Percentiles rank a stretch among this genome's conserved stretches.
These are phyloP conservation scores for Phania funesta DNA, from an alignment of 2,888 invertebrate species.

Conservation along the genomic window DNA sequence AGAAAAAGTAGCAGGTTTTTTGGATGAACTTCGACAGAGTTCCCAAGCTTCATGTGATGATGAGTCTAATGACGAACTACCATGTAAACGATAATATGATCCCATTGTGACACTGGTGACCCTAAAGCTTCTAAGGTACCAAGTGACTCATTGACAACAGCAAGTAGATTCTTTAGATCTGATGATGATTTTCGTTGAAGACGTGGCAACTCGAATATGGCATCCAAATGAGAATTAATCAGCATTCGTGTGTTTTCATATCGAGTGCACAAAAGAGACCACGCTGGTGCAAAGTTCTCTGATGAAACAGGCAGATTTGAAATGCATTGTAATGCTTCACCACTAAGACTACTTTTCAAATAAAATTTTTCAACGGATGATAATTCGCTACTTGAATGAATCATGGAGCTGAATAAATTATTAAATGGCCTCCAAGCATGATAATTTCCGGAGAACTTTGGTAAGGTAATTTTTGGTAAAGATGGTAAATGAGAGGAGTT, in stretches of 20 bases:
- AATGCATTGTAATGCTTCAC: background rate
- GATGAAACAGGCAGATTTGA: conserved; percentile 12
- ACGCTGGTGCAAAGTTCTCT: conserved; percentile 9
- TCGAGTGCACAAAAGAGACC: conserved; percentile 19
- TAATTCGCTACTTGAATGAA: background rate
- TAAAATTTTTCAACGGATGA: conserved; percentile 8
- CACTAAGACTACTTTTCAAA: conserved; percentile 10
- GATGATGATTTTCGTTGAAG: background rate
- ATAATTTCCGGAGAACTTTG: conserved; percentile 3
- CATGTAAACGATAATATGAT: background rate
- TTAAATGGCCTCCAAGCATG: conserved; percentile 25
- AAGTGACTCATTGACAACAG: no score
- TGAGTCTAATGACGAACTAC: conserved; percentile 5
- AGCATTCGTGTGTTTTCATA: conserved; percentile 25
- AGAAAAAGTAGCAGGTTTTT: background rate
- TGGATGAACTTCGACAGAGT: background rate
- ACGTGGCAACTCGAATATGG: conserved; percentile 1
- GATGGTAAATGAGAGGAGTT: background rate
- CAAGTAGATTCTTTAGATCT: no score
- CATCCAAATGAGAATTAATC: conserved; percentile 2
- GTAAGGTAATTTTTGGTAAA: conserved; percentile 8
- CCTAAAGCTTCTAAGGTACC: no score
- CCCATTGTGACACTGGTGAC: no score
- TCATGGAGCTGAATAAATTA: conserved; percentile 5
- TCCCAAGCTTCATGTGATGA: conserved; percentile 2